A percentile compares a stretch with the other conserved stretches of the same genome.
These are phyloP conservation scores for Ptilodon capucinus DNA, from an alignment of 2,888 invertebrate species.

Conservation along the genomic window DNA sequence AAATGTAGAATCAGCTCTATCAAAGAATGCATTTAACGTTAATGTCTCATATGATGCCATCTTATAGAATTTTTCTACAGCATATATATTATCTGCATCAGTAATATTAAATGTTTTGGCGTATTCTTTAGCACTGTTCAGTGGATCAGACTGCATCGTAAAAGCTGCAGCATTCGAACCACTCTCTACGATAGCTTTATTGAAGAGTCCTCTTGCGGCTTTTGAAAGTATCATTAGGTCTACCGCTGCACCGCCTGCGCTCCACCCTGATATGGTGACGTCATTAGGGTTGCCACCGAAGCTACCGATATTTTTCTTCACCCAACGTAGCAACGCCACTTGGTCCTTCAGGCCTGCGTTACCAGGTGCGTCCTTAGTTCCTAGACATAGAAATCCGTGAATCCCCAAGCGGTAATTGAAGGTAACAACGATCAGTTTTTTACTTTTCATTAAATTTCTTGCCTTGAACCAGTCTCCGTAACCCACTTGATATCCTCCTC, in stretches of 20 bases:
- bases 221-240: slow-evolving; percentile 49
- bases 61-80: slow-evolving; percentile 53
- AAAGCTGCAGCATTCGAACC: slow-evolving; percentile 41
- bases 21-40: slow-evolving; percentile 21
- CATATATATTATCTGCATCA: slow-evolving; percentile 41
- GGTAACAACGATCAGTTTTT: slow-evolving; percentile 38
- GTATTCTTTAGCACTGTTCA: slow-evolving; percentile 39
- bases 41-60: slow-evolving; percentile 36
- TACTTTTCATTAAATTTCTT: slow-evolving; percentile 26
- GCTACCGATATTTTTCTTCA: slow-evolving; percentile 47
- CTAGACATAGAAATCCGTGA: slow-evolving; percentile 48
- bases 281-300: slow-evolving; percentile 57
- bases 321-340: slow-evolving; percentile 51
- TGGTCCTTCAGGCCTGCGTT: slow-evolving; percentile 61
- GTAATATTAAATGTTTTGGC: slow-evolving; percentile 39
- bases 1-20: slow-evolving; percentile 31
- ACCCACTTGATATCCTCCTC: slow-evolving; percentile 42
- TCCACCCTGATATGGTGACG: slow-evolving; percentile 47
- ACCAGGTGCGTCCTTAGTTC: slow-evolving; percentile 47
- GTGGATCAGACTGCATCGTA: slow-evolving; percentile 42
- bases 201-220: slow-evolving; percentile 42
- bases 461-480: slow-evolving; percentile 24
- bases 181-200: slow-evolving; percentile 52
- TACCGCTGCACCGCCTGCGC: slow-evolving; percentile 46
- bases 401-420: slow-evolving; percentile 50